Conservation (phyloP, 2,797 vertebrate genomes). For the Mallotus villosus region DNA sequence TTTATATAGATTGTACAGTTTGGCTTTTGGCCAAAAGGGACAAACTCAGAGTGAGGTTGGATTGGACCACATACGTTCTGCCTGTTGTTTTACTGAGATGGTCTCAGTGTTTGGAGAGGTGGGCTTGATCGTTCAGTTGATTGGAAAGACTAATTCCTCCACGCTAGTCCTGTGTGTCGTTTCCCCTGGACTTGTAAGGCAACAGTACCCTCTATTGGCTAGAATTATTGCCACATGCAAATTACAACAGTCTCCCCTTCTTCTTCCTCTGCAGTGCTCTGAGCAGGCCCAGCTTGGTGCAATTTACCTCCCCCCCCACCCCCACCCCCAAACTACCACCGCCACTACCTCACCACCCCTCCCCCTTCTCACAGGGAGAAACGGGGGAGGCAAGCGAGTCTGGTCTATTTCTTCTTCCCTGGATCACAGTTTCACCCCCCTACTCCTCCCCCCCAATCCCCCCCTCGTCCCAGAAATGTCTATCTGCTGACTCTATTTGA, state of each 20-base stretch:
- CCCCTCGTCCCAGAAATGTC: conserved; percentile 12
- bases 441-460: too few species aligned
- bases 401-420: conserved; percentile 8
- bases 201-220: conserved; percentile 79
- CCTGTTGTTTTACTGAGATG: neutral
- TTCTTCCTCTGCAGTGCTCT: neutral
- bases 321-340: neutral
- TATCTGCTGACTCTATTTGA: conserved; percentile 19
- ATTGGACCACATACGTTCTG: too few species aligned
- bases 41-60: too few species aligned
- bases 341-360: neutral
- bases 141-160: conserved; percentile 20
- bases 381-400: too few species aligned
- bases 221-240: conserved; percentile 49
- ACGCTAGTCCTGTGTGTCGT: conserved; percentile 11
- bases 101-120: conserved; percentile 1
- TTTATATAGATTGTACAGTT: neutral
- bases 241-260: conserved; percentile 11
- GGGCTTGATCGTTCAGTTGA: conserved; percentile 7
- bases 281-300: too few species aligned
- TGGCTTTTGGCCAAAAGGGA: conserved; percentile 5
- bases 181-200: conserved; percentile 62
- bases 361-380: neutral
- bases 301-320: neutral
- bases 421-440: neutral